phyloP scores from a whole-genome alignment of 30 jellyfish, hydroid and myxozoan genomes.

The Aurelia aurita region DNA sequence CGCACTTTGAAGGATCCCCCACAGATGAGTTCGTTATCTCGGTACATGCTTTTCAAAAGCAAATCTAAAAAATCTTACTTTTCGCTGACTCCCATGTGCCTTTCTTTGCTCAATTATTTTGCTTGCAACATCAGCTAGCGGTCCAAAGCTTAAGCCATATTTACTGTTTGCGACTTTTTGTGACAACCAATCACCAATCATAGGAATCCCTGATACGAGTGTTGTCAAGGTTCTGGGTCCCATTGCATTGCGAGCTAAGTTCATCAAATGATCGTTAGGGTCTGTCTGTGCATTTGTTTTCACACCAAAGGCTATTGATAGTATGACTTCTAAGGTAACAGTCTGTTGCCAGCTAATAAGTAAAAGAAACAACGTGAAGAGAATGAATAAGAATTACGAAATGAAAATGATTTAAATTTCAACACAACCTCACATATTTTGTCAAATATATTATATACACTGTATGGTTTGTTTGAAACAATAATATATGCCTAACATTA shows the following conservation, averaged over 20 bases:
- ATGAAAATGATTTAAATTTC: no score
- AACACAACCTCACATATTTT: no score
- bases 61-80: no score
- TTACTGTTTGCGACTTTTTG: not conserved
- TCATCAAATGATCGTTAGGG: conserved; percentile 44
- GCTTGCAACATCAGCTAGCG: conserved; percentile 38
- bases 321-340: conserved; percentile 46
- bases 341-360: conserved; percentile 40
- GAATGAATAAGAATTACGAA: no score
- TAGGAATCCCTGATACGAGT: conserved; percentile 19
- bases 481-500: no score
- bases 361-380: no score
- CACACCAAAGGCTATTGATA: conserved; percentile 60
- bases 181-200: conserved; percentile 23
- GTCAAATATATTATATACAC: no score
- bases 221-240: not conserved
- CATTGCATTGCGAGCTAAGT: conserved; percentile 40
- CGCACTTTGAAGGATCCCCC: no score
- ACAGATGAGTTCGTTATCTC: no score
- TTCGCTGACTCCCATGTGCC: not conserved
- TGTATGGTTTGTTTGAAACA: no score
- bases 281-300: conserved; percentile 52
- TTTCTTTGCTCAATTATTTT: conserved; percentile 33
- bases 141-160: conserved; percentile 37
- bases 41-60: no score